phyloP scores from a whole-genome alignment of 2,888 invertebrate species.

The Halictus quadricinctus region DNA sequence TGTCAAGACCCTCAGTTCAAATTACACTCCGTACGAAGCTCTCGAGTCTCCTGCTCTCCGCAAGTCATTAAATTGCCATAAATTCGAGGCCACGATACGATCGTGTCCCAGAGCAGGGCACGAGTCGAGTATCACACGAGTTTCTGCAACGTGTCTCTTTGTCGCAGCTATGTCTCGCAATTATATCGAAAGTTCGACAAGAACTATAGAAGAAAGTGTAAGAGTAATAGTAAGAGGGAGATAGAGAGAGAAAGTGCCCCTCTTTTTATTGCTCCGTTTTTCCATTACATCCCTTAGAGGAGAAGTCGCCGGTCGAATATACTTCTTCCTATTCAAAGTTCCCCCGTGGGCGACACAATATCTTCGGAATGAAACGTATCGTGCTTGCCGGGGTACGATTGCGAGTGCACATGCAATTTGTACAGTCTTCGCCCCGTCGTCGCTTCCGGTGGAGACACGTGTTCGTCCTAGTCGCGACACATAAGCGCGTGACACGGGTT shows the following conservation, averaged over 20 bases:
- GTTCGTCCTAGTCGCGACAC: conserved; percentile 35
- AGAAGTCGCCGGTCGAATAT: conserved; percentile 5
- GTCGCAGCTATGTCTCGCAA: not conserved
- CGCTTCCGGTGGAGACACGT: conserved; percentile 34
- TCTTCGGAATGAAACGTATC: conserved; percentile 26
- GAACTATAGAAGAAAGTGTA: not conserved
- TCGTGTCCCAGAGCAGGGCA: not conserved
- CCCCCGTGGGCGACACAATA: conserved; percentile 26
- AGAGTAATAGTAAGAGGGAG: not conserved
- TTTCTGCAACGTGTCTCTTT: conserved; percentile 1
- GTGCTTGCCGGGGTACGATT: conserved; percentile 4
- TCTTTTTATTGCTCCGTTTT: not conserved
- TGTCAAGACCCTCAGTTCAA: not conserved
- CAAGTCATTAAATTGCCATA: not conserved
- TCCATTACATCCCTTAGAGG: not conserved
- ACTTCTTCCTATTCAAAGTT: conserved; percentile 15
- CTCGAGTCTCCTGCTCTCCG: not conserved
- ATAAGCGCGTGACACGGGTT: conserved; percentile 11
- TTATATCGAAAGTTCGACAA: not conserved
- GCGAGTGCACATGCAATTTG: conserved; percentile 47
- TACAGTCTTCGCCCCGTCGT: conserved; percentile 18
- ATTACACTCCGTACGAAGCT: not conserved
- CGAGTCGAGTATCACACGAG: not conserved
- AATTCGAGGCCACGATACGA: not conserved
- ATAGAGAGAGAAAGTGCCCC: not conserved